A percentile compares a stretch with the other conserved stretches of the same genome.
These are phyloP conservation scores for Aspidoscelis tigris DNA, from an alignment of 2,113 vertebrate species.

Conservation along the genomic window DNA sequence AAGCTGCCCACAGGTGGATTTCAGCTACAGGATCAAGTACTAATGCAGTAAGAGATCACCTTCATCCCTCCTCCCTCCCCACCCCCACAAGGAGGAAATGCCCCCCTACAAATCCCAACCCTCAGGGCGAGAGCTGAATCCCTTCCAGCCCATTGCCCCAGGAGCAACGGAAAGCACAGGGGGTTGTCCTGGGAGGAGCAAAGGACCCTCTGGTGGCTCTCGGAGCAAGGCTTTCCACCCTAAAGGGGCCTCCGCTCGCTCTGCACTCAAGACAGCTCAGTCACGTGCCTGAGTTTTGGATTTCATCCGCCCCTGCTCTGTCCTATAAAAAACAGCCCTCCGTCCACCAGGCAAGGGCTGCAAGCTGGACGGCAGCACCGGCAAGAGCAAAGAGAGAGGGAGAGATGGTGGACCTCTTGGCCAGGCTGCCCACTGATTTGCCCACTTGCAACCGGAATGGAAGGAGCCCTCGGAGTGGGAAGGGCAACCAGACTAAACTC, in stretches of 20 bases:
- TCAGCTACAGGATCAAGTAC: no score
- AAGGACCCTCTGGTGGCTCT: not conserved
- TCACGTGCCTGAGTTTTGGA: not conserved
- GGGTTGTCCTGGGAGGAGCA: not conserved
- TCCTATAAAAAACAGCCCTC: not conserved
- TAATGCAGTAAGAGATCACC: no score
- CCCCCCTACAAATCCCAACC: no score
- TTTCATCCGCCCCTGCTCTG: not conserved
- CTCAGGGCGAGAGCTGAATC: no score
- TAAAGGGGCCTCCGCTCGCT: not conserved
- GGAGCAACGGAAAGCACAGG: no score
- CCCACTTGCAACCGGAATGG: slow-evolving; percentile 52
- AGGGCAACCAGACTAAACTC: slow-evolving; percentile 66
- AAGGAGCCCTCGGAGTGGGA: no score
- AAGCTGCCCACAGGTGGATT: no score
- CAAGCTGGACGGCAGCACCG: not conserved
- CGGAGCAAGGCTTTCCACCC: not conserved
- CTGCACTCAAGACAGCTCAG: not conserved
- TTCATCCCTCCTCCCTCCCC: no score
- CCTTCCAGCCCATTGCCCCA: not conserved
- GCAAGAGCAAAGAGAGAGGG: slow-evolving; percentile 15
- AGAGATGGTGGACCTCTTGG: slow-evolving; percentile 66
- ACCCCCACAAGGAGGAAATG: no score
- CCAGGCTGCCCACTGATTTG: slow-evolving; percentile 59
- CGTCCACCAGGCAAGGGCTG: not conserved